Evolutionary conservation across 2,113 vertebrate genomes (phyloP).

Genomic region (Zosterops pallidus): DNA sequence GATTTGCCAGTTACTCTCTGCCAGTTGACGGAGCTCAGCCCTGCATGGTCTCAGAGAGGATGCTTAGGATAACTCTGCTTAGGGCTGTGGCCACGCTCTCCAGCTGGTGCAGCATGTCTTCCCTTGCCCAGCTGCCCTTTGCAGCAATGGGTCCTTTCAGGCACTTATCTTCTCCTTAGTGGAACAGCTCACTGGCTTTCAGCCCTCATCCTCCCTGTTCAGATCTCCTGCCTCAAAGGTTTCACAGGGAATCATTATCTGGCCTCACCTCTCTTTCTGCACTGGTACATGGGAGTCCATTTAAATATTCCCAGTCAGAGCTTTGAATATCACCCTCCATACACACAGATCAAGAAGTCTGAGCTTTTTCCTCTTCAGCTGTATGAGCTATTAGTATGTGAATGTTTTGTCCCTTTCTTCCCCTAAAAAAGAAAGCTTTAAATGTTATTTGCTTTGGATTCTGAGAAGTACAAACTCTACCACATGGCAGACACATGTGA

Average conservation of each 20-base stretch:
- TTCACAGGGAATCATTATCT: background rate
- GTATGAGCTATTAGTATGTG: background rate
- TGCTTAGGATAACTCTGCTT: slow-evolving; percentile 19
- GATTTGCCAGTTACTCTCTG: slow-evolving; percentile 36
- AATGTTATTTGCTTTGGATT: slow-evolving; percentile 70
- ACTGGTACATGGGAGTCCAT: background rate
- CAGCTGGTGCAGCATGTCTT: slow-evolving; percentile 9
- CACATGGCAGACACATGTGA: slow-evolving; percentile 68
- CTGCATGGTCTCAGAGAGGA: background rate
- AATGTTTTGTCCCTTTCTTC: slow-evolving; percentile 43
- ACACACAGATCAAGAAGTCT: background rate
- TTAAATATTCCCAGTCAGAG: background rate
- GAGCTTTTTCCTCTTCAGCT: background rate
- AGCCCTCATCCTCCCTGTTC: background rate
- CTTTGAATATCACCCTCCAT: background rate
- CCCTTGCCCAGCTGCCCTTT: background rate
- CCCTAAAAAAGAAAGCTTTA: slow-evolving; percentile 52
- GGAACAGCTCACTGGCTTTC: background rate
- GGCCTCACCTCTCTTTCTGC: background rate
- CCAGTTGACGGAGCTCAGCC: background rate
- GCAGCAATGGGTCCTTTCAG: background rate
- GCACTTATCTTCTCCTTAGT: background rate
- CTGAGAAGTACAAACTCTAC: slow-evolving; percentile 52
- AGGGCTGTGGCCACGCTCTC: background rate
- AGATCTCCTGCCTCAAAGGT: background rate